Evolutionary conservation across 2,113 vertebrate species (phyloP).

Genomic region (Phrynosoma platyrhinos): DNA sequence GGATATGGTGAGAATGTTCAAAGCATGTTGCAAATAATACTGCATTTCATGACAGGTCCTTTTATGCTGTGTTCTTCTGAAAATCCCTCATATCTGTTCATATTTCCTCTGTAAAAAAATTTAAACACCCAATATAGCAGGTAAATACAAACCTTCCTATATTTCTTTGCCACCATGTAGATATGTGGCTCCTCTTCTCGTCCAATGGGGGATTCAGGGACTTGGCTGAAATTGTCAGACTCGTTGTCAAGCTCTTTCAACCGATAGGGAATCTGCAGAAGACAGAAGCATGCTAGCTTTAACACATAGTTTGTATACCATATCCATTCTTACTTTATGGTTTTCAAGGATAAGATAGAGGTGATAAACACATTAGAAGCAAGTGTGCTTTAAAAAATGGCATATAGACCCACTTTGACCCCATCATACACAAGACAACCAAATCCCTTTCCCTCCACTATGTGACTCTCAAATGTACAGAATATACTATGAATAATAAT

Average conservation of each 20-base stretch:
- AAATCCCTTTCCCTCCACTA: background rate
- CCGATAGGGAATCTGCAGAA: conserved; percentile 91
- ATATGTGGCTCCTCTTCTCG: conserved; percentile 95
- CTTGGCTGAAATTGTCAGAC: conserved; percentile 94
- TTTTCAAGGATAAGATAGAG: background rate
- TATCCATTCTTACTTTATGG: background rate
- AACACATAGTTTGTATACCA: accelerated
- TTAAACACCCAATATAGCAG: background rate
- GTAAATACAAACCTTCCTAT: conserved; percentile 87
- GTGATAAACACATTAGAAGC: background rate
- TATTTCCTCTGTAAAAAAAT: conserved; percentile 1
- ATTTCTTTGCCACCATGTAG: conserved; percentile 97
- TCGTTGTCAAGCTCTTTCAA: conserved; percentile 91
- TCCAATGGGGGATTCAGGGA: conserved; percentile 93
- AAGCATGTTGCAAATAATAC: background rate
- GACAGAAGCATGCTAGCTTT: background rate
- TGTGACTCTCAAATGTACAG: background rate
- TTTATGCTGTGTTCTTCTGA: background rate
- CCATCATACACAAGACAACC: background rate
- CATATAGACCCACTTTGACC: background rate
- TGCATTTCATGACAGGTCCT: background rate
- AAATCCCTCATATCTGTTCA: background rate
- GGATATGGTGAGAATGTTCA: background rate
- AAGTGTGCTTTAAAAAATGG: background rate
- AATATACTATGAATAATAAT: too few relatives aligned